These are phyloP conservation scores for Epinephelus awoara DNA, from an alignment of 2,797 vertebrate genomes.

Conservation along the genomic window DNA sequence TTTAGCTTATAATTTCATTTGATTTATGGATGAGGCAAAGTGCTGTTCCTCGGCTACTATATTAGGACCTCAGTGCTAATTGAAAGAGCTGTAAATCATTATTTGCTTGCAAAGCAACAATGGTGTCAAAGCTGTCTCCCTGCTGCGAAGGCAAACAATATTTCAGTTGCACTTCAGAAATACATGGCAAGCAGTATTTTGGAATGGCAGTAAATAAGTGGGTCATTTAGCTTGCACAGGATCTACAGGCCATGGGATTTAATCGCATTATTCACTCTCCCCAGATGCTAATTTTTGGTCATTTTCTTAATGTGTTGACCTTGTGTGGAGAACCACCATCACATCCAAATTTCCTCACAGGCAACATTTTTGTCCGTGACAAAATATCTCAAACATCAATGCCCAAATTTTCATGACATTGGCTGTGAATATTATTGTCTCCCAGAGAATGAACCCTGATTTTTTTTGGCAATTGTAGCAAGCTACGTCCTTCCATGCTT, in stretches of 20 bases:
- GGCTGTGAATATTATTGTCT: not conserved
- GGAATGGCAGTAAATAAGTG: not conserved
- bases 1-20: conserved; percentile 66
- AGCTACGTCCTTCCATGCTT: not conserved
- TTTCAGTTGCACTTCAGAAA: not conserved
- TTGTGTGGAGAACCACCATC: not conserved
- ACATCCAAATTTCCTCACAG: not conserved
- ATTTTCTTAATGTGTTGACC: not conserved
- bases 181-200: not conserved
- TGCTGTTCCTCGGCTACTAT: conserved; percentile 49
- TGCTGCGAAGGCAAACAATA: not conserved
- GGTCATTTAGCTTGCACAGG: not conserved
- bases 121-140: conserved; percentile 1
- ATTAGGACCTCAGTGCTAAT: conserved; percentile 70
- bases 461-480: not conserved
- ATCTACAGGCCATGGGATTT: not conserved
- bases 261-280: not conserved
- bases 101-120: conserved; percentile 51
- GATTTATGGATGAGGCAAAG: conserved; percentile 69
- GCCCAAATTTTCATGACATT: not conserved
- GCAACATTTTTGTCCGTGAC: not conserved
- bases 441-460: not conserved
- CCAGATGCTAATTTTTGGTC: not conserved
- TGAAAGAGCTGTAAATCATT: conserved; percentile 73
- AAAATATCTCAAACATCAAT: not conserved